Conservation (phyloP, 2,888 invertebrate genomes). For the Acanthosepion esculentum region DNA sequence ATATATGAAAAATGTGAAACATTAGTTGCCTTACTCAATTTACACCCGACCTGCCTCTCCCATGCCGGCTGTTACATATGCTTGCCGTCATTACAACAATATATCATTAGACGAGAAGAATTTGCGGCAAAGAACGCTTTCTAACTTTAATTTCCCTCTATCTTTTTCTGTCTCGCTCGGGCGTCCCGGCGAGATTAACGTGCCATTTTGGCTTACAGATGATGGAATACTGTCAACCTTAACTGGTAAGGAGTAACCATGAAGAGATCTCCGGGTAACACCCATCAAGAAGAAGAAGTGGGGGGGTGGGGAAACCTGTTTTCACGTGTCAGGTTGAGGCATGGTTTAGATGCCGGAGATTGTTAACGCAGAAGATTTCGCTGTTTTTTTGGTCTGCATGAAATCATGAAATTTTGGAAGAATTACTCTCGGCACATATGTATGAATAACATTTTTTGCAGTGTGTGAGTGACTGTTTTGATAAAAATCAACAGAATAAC, state of each 20-base stretch:
- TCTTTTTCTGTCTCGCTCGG: background rate
- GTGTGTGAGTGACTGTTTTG: background rate
- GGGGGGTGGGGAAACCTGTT: background rate
- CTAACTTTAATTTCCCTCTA: background rate
- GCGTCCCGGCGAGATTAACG: constrained; percentile 33
- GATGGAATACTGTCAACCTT: constrained; percentile 8
- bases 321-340: background rate
- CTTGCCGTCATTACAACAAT: no score
- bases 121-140: no score
- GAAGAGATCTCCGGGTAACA: background rate
- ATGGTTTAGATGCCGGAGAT: background rate
- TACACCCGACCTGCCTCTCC: no score
- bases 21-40: no score
- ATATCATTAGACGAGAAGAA: no score
- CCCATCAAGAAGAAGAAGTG: background rate
- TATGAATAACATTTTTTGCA: background rate
- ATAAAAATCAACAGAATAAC: background rate
- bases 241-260: background rate
- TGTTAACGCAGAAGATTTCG: background rate
- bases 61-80: no score
- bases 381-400: background rate
- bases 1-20: no score
- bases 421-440: background rate
- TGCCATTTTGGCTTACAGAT: background rate
- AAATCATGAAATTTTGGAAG: background rate